Evolutionary conservation across 2,797 vertebrate genomes (phyloP), one percentile per base, ranked within the genome.

Genomic region (Onychomys arenicola): DNA sequence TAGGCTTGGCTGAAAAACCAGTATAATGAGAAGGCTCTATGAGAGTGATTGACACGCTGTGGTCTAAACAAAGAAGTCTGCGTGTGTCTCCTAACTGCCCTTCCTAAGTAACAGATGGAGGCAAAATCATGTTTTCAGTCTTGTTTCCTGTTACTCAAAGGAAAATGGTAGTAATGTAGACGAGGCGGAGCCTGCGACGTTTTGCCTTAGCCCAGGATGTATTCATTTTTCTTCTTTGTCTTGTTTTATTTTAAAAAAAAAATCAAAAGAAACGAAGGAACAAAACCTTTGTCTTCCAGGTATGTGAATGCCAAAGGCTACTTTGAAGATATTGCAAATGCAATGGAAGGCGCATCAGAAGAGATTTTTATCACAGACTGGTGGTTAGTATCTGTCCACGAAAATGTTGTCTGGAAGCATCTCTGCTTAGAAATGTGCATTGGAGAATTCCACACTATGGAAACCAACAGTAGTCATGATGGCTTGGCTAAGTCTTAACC

Each of bases 361-460:
- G 99, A 99, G 95, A 99, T 99, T 98, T 99, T 99, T 98, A 99
- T 99, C 98, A 99, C 99, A 1, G 99, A 99, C 97, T 99, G 99
- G 99, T 99, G 99, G 99, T 99, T 98, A 57, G 99, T 99, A 98
- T 97, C 96, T 81, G 1, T 34, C 4, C 0, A 0, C 32, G 97
- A 95, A 93, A 94, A 37, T 91, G 84, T 83, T 94, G 89, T 85
- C 85, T 63, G 69, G 63, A 93, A 10, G 17, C 96, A 78, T 95
- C 97, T n/a, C 0, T 32, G 55, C 5, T 40, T 96, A 96, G 96
- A 92, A 0, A 0, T 89, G 93, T 55, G 89, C 0, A 92, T 93
- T 57, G 21, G 43, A 27, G 91, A 96, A 97, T 92, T 25, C 40
- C 89, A 91, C 89, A 87, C 96, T 95, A 89, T 96, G 96, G 97